These are phyloP conservation scores for Etia nguti DNA, from an alignment of 2,113 vertebrate species.

Conservation along the genomic window DNA sequence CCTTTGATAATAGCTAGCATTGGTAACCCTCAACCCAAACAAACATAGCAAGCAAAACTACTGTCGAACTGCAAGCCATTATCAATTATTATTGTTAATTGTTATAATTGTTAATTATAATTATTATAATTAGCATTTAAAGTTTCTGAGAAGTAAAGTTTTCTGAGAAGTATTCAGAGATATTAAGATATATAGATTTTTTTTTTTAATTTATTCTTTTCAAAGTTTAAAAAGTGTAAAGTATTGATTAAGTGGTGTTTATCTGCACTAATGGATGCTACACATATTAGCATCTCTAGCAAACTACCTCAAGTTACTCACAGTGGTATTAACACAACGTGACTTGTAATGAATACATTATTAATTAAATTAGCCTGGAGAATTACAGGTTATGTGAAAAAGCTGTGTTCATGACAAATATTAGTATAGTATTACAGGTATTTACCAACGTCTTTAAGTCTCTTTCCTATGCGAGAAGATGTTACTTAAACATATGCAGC, in stretches of 20 bases:
- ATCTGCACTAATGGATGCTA: not conserved
- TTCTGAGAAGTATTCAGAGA: not conserved
- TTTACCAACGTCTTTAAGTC: not conserved
- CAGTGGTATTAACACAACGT: not conserved
- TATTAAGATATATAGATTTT: not conserved
- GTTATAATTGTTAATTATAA: not conserved
- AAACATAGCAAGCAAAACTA: not conserved
- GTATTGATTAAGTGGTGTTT: not conserved
- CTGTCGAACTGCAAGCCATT: not conserved
- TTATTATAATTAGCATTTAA: not conserved
- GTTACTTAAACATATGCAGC: not conserved
- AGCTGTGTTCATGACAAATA: not conserved
- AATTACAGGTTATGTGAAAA: not conserved
- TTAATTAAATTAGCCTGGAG: not conserved
- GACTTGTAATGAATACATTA: not conserved
- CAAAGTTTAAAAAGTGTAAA: not conserved
- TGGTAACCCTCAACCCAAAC: not conserved
- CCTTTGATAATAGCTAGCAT: not conserved
- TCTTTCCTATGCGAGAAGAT: not conserved
- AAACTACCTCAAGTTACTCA: not conserved
- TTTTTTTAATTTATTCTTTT: fast-evolving
- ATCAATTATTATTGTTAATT: not conserved
- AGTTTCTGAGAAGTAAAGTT: not conserved
- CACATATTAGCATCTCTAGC: not conserved
- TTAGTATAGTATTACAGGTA: not conserved